Conservation (phyloP, 92 coral and sea anemone species). For the Anthopleura xanthogrammica region DNA sequence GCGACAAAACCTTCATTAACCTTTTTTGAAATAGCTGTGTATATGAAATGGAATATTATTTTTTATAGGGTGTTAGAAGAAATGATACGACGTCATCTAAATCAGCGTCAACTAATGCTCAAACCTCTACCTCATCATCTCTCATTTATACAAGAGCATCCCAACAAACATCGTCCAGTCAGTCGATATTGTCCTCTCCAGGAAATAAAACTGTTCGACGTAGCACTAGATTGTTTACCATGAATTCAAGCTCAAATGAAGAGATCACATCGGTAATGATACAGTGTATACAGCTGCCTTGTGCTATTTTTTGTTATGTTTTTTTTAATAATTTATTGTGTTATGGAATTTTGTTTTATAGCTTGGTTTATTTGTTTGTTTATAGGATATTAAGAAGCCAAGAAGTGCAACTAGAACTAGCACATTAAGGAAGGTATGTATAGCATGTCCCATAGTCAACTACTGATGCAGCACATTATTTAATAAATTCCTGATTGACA, state of each 20-base stretch:
- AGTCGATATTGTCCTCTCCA: slow-evolving; percentile 52
- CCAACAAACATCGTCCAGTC: slow-evolving; percentile 64
- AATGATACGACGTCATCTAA: slow-evolving; percentile 44
- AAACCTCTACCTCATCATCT: slow-evolving; percentile 50
- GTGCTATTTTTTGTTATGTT: neutral
- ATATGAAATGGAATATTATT: slow-evolving; percentile 19
- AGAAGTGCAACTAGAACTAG: slow-evolving; percentile 50
- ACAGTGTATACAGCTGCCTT: neutral
- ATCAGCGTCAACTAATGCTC: slow-evolving; percentile 33
- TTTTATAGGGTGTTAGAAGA: slow-evolving; percentile 58
- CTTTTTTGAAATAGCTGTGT: too few relatives aligned
- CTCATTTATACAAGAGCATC: slow-evolving; percentile 57
- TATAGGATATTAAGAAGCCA: slow-evolving; percentile 56
- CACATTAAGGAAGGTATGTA: slow-evolving; percentile 54
- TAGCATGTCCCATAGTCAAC: too few relatives aligned
- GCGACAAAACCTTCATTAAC: too few relatives aligned
- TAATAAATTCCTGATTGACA: too few relatives aligned
- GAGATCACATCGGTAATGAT: slow-evolving; percentile 32
- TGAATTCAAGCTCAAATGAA: slow-evolving; percentile 51
- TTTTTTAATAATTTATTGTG: neutral
- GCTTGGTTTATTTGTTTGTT: neutral
- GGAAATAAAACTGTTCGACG: slow-evolving; percentile 81
- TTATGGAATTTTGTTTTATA: neutral
- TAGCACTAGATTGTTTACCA: slow-evolving; percentile 84
- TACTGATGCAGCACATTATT: too few relatives aligned